phyloP scores from a whole-genome alignment of 2,888 invertebrate species.

The Pristionchus arcanus region DNA sequence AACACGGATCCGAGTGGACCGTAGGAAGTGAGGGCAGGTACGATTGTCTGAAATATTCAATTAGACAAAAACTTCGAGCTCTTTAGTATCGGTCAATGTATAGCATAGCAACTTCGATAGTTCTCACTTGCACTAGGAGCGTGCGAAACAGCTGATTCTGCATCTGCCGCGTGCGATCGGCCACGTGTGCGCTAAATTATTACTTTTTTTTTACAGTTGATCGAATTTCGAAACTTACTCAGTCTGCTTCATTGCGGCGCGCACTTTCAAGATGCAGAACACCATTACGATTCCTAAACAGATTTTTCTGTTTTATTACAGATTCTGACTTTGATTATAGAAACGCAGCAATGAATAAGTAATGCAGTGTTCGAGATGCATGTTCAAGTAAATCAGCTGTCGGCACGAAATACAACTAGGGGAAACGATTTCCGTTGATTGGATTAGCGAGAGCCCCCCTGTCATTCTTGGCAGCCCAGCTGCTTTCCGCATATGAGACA shows the following conservation, averaged over 20 bases:
- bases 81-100: no score
- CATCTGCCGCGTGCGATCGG: background rate
- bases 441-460: no score
- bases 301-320: background rate
- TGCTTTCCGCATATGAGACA: no score
- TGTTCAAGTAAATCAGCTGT: no score
- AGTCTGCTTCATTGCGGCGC: background rate
- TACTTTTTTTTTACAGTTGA: background rate
- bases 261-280: slow-evolving; percentile 13
- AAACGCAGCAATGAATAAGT: no score
- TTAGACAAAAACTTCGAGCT: background rate
- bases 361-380: no score
- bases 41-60: background rate
- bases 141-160: background rate
- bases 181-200: background rate
- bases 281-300: background rate
- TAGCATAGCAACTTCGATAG: background rate
- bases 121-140: background rate
- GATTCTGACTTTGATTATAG: no score
- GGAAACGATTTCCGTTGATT: no score
- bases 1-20: background rate
- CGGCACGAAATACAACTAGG: no score
- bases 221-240: background rate
- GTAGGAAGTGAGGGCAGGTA: background rate
- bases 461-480: no score